phyloP scores from a whole-genome alignment of 2,888 invertebrate species.

The Onthophagus sagittarius region DNA sequence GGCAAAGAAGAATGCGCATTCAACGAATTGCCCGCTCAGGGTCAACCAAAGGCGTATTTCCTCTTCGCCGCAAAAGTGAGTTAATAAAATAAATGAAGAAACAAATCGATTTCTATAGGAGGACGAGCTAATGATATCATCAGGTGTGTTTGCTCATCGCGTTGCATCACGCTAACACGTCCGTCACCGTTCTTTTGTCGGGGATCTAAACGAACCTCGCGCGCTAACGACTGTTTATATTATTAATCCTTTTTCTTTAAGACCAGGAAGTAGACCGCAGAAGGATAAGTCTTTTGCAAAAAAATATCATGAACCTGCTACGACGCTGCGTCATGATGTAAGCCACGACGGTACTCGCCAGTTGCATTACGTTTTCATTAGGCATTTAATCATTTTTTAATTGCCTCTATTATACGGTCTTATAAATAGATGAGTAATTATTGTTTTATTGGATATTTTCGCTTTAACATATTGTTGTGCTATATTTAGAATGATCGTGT shows the following conservation, averaged over 20 bases:
- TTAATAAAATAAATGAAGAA: slow-evolving; percentile 26
- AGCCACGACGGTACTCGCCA: not conserved
- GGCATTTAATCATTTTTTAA: not conserved
- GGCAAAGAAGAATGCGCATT: not conserved
- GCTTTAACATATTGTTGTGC: not conserved
- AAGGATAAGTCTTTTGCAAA: slow-evolving; percentile 5
- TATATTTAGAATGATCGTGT: not conserved
- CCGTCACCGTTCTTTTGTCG: slow-evolving; percentile 14
- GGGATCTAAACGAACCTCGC: slow-evolving; percentile 11
- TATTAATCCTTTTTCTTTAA: not conserved
- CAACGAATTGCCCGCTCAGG: slow-evolving; percentile 16
- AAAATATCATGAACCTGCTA: not conserved
- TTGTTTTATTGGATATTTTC: not conserved
- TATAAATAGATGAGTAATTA: not conserved
- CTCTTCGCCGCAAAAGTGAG: slow-evolving; percentile 17
- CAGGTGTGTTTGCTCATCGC: slow-evolving; percentile 25
- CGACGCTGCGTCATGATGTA: not conserved
- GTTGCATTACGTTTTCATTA: not conserved
- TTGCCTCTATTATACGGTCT: not conserved
- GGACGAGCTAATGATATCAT: slow-evolving; percentile 30
- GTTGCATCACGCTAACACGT: slow-evolving; percentile 24
- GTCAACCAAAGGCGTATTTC: slow-evolving; percentile 13
- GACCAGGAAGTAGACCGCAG: not conserved
- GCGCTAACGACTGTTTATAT: slow-evolving; percentile 3
- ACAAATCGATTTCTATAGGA: slow-evolving; percentile 26